phyloP scores from a whole-genome alignment of 2,888 invertebrate species.

The Parnassius orleans region DNA sequence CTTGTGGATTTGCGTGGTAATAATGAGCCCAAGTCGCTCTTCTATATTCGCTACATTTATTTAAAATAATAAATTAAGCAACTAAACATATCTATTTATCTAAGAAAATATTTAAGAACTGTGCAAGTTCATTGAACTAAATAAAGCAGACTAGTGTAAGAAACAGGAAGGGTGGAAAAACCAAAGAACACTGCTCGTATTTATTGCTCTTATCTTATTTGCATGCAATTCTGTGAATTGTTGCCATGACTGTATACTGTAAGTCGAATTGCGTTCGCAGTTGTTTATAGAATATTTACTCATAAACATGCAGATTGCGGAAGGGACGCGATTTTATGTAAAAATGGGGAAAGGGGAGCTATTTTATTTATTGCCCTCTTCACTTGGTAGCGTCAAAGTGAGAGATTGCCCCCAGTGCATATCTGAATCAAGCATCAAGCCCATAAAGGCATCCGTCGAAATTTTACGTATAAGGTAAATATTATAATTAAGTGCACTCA shows the following conservation, averaged over 20 bases:
- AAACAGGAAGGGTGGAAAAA: constrained; percentile 52
- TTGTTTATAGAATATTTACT: constrained; percentile 79
- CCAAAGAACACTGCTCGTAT: constrained; percentile 57
- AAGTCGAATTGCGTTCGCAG: constrained; percentile 55
- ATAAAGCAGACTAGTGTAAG: constrained; percentile 52
- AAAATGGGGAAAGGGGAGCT: constrained; percentile 73
- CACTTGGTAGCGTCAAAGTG: constrained; percentile 63
- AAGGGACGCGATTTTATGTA: constrained; percentile 78
- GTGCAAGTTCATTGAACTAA: constrained; percentile 49
- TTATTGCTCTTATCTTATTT: constrained; percentile 77
- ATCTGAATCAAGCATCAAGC: constrained; percentile 42
- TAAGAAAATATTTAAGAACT: constrained; percentile 23
- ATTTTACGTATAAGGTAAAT: constrained; percentile 22
- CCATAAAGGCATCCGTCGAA: constrained; percentile 26
- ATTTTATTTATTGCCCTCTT: constrained; percentile 79
- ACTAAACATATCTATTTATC: not conserved
- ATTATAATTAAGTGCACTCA: constrained; percentile 14
- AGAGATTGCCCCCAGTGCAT: constrained; percentile 56
- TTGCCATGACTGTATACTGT: constrained; percentile 57
- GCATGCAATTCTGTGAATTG: constrained; percentile 76
- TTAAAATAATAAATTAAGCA: not conserved
- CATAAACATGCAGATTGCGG: constrained; percentile 81
- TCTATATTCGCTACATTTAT: constrained; percentile 2
- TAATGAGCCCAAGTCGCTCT: constrained; percentile 9
- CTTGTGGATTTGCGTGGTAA: constrained; percentile 51